These are phyloP conservation scores for Pteruthius melanotis DNA, from an alignment of 2,113 vertebrate genomes.

Conservation along the genomic window DNA sequence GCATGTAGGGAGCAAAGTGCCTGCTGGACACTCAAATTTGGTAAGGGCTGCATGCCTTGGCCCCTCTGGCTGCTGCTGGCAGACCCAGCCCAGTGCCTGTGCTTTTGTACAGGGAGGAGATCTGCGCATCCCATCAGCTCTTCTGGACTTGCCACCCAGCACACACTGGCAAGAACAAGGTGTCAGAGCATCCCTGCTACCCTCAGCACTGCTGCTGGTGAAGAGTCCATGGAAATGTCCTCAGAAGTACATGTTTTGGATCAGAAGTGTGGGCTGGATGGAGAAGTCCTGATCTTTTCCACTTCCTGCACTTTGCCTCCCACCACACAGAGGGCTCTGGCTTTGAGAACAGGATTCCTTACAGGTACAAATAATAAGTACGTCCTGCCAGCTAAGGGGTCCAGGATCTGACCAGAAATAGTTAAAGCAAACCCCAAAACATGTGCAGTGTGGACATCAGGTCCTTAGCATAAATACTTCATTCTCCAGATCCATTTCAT, in stretches of 20 bases:
- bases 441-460: rapidly evolving
- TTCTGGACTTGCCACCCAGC: not conserved
- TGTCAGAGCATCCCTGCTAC: not conserved
- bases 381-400: rapidly evolving
- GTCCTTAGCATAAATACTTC: not conserved
- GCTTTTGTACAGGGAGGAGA: not conserved
- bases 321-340: not conserved
- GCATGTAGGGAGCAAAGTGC: not conserved
- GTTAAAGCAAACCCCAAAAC: not conserved
- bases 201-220: not conserved
- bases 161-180: not conserved
- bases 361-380: not conserved
- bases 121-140: not conserved
- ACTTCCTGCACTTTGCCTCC: not conserved
- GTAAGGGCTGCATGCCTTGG: not conserved
- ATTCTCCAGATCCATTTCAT: not conserved
- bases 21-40: rapidly evolving
- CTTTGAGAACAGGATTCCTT: not conserved
- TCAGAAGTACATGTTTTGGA: not conserved
- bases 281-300: not conserved
- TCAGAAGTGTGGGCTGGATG: not conserved
- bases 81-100: not conserved
- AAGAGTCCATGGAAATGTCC: not conserved
- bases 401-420: not conserved
- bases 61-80: not conserved